phyloP scores from a whole-genome alignment of 2,888 invertebrate species.

The Euplexia lucipara region DNA sequence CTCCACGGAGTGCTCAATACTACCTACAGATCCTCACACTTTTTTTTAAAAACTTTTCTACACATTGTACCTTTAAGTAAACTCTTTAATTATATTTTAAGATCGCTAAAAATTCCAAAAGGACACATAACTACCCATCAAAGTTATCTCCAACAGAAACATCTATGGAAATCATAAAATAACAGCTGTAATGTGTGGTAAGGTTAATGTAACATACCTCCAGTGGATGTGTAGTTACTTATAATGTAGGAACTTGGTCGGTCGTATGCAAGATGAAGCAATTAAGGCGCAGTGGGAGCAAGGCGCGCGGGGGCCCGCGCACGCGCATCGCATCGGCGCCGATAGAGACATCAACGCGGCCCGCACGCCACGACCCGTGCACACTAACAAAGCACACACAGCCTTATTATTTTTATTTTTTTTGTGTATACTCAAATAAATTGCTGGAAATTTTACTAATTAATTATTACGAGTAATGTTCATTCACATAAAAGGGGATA shows the following conservation, averaged over 20 bases:
- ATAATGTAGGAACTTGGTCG: slow-evolving; percentile 83
- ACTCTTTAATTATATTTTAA: too few species aligned
- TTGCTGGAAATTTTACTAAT: neutral
- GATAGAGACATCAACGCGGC: slow-evolving; percentile 89
- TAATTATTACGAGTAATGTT: slow-evolving; percentile 7
- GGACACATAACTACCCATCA: neutral
- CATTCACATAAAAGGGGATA: neutral
- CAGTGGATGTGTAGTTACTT: slow-evolving; percentile 70
- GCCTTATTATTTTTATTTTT: slow-evolving; percentile 43
- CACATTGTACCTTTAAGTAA: too few species aligned
- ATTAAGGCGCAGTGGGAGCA: slow-evolving; percentile 86
- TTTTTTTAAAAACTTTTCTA: too few species aligned
- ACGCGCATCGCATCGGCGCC: slow-evolving; percentile 85
- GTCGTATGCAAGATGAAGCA: slow-evolving; percentile 89
- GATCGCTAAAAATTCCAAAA: slow-evolving; percentile 15
- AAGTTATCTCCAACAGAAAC: slow-evolving; percentile 16
- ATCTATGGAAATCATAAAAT: slow-evolving; percentile 67
- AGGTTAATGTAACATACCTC: slow-evolving; percentile 79
- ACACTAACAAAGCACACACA: slow-evolving; percentile 54
- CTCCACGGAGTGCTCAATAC: slow-evolving; percentile 2
- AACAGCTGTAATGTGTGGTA: slow-evolving; percentile 77
- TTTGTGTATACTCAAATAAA: slow-evolving; percentile 21
- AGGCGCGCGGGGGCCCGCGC: slow-evolving; percentile 77
- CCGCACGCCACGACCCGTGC: slow-evolving; percentile 68
- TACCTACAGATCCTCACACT: neutral